Conservation (phyloP, 2,888 invertebrate species). For the Beris chalybata region DNA sequence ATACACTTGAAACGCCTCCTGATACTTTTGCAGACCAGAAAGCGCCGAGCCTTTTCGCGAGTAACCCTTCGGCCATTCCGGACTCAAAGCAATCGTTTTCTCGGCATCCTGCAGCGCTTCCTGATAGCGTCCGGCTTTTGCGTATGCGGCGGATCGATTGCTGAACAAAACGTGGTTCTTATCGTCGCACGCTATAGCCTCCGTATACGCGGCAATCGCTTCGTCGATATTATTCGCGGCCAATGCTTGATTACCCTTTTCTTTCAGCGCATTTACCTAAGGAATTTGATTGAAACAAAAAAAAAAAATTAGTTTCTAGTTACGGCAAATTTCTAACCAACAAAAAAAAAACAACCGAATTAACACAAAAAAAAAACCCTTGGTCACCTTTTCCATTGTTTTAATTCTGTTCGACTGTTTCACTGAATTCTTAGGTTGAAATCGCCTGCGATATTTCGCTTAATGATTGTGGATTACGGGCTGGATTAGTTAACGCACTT, state of each 20-base stretch:
- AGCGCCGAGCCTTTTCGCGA: conserved; percentile 87
- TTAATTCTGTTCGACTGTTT: too few relatives aligned
- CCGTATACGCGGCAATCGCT: conserved; percentile 77
- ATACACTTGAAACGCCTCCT: conserved; percentile 78
- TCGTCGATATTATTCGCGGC: conserved; percentile 75
- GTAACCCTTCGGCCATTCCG: conserved; percentile 86
- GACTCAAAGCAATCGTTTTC: conserved; percentile 76
- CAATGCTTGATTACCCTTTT: conserved; percentile 84
- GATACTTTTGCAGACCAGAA: conserved; percentile 70
- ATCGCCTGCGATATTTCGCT: too few relatives aligned
- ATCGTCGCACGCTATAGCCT: conserved; percentile 77
- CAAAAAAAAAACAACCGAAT: not conserved
- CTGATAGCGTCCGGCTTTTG: conserved; percentile 74
- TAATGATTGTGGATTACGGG: too few relatives aligned
- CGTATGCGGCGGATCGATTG: conserved; percentile 89
- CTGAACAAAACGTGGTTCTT: conserved; percentile 88
- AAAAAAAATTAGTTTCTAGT: not conserved
- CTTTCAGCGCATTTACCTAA: conserved; percentile 81
- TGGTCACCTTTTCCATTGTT: too few relatives aligned
- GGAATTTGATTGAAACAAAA: not conserved
- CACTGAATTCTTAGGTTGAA: too few relatives aligned
- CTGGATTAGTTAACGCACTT: too few relatives aligned
- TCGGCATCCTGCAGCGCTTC: conserved; percentile 84
- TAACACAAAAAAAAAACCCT: too few relatives aligned
- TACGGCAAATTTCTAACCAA: conserved; percentile 4